Conservation (phyloP, 2,113 vertebrate species). For the Megaceryle maxima region DNA sequence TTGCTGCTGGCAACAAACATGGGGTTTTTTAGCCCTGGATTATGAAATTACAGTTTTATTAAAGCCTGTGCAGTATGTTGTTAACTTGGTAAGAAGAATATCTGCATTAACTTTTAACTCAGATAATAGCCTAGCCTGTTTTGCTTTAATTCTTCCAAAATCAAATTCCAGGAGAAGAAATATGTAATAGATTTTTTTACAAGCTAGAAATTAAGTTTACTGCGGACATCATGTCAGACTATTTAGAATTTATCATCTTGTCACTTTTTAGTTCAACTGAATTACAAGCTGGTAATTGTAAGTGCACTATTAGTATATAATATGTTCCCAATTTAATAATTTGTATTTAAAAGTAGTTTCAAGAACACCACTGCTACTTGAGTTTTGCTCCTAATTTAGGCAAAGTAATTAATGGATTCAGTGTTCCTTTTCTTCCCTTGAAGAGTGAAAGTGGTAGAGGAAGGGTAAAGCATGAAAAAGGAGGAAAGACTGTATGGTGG, state of each 20-base stretch:
- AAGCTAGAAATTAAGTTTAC: conserved; percentile 24
- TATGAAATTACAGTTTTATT: conserved; percentile 44
- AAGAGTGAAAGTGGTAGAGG: neutral
- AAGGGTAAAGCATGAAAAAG: neutral
- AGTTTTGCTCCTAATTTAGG: neutral
- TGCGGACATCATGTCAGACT: neutral
- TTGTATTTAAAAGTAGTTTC: neutral
- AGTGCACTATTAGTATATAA: neutral
- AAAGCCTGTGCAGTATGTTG: neutral
- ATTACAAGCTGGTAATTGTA: neutral
- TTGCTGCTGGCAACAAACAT: conserved; percentile 17
- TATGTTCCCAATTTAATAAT: neutral
- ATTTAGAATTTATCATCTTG: neutral
- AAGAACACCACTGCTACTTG: neutral
- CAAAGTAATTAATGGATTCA: neutral
- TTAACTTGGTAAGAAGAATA: conserved; percentile 44
- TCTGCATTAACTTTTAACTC: conserved; percentile 28
- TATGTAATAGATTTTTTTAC: neutral
- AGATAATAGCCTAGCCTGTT: conserved; percentile 4
- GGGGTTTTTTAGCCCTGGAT: neutral
- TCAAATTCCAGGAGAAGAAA: neutral
- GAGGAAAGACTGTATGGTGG: neutral
- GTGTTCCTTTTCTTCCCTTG: neutral
- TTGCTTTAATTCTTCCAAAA: conserved; percentile 17
- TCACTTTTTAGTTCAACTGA: conserved; percentile 3